Conservation (phyloP, 2,113 vertebrate species). For the Gadus chalcogrammus region DNA sequence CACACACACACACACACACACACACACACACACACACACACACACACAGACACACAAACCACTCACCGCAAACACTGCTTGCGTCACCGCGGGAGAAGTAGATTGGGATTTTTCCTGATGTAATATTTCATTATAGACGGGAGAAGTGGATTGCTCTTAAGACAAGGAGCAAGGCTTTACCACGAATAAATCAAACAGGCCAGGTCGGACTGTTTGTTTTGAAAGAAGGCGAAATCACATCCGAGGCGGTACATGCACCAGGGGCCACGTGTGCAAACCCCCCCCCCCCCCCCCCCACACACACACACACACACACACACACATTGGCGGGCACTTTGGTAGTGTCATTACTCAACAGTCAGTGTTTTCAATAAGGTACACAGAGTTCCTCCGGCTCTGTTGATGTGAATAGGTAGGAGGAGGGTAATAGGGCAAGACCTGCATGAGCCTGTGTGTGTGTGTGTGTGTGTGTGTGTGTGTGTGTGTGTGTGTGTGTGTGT, state of each 20-base stretch:
- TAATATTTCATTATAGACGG: constrained; percentile 37
- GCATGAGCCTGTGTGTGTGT: not conserved
- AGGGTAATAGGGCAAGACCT: not conserved
- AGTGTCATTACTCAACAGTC: constrained; percentile 39
- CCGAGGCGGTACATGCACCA: constrained; percentile 22
- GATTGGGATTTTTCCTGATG: constrained; percentile 32
- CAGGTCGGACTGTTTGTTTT: constrained; percentile 49
- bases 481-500: too few species aligned
- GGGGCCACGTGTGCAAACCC: constrained; percentile 1
- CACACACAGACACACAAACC: constrained; percentile 1
- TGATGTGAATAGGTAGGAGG: constrained; percentile 24
- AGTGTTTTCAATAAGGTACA: constrained; percentile 38
- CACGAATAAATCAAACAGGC: constrained; percentile 56
- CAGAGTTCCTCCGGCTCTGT: constrained; percentile 29
- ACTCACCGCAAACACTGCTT: not conserved
- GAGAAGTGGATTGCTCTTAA: constrained; percentile 32
- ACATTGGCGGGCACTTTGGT: not conserved
- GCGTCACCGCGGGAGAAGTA: constrained; percentile 13
- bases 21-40: too few species aligned
- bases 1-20: too few species aligned
- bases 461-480: not conserved
- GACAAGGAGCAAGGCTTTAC: constrained; percentile 41
- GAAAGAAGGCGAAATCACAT: constrained; percentile 43
- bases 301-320: constrained; percentile 8
- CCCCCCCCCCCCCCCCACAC: not conserved